These are phyloP conservation scores for Antheraea mylitta DNA, from an alignment of 1,140 invertebrate species.

Conservation along the genomic window DNA sequence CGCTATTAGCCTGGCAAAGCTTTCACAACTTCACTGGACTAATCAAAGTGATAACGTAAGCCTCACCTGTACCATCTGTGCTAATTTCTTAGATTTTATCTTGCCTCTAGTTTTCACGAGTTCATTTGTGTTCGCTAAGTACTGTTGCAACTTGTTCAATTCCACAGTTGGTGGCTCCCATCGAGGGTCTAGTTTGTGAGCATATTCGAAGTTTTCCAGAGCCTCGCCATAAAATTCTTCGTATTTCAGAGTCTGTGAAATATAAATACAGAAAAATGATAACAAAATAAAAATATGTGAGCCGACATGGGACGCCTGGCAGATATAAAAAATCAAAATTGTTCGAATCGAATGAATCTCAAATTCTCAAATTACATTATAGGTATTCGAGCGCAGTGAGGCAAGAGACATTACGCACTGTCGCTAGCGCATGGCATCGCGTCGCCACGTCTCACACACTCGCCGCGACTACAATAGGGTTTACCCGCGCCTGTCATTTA, in stretches of 20 bases:
- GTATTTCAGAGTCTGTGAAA: conserved; percentile 86
- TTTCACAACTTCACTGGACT: not conserved
- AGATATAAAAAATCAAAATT: no score
- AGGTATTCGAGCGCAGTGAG: no score
- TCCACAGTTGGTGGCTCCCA: conserved; percentile 85
- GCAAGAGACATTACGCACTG: no score
- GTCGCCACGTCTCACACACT: no score
- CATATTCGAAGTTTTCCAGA: conserved; percentile 84
- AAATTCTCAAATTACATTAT: no score
- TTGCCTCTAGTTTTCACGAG: conserved; percentile 85
- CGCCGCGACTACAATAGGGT: no score
- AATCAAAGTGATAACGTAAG: not conserved
- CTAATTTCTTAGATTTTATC: conserved; percentile 85
- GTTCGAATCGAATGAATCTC: no score
- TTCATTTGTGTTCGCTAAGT: conserved; percentile 83
- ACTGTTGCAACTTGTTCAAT: conserved; percentile 82
- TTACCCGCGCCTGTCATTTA: no score
- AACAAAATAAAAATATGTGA: no score
- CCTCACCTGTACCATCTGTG: conserved; percentile 82
- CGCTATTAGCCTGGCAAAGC: no score
- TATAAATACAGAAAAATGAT: conserved; percentile 11
- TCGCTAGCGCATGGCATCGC: no score
- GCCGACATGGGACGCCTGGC: no score
- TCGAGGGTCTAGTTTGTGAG: conserved; percentile 84
- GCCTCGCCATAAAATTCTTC: conserved; percentile 88